These are phyloP conservation scores for Conus ventricosus DNA, from an alignment of 1,140 invertebrate genomes.

Conservation along the genomic window DNA sequence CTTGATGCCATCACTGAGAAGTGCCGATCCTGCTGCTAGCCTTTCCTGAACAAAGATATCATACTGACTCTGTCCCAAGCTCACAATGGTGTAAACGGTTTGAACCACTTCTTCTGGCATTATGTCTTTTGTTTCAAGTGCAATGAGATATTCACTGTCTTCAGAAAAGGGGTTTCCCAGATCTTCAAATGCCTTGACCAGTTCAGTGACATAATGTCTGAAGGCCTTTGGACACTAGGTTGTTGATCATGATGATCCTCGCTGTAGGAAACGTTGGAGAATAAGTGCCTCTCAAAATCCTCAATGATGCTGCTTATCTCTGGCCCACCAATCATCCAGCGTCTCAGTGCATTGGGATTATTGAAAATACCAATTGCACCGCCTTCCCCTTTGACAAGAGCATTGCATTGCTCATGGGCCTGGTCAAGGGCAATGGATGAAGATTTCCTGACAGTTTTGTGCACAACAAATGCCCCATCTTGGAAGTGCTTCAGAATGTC, in stretches of 20 bases:
- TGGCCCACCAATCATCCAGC: too few species aligned
- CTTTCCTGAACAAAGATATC: not conserved
- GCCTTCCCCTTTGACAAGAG: slow-evolving; percentile 51
- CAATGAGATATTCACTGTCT: not conserved
- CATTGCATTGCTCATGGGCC: slow-evolving; percentile 59
- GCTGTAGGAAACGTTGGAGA: too few species aligned
- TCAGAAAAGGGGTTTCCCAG: too few species aligned
- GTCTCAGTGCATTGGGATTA: not conserved
- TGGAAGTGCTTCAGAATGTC: not conserved
- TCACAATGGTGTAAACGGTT: not conserved
- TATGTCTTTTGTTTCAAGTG: not conserved
- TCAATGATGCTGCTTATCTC: too few species aligned
- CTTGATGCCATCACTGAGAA: not conserved
- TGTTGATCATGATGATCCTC: too few species aligned
- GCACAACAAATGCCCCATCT: not conserved
- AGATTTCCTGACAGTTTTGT: slow-evolving; percentile 35
- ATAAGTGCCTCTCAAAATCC: too few species aligned
- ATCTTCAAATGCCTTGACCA: too few species aligned
- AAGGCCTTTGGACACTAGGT: too few species aligned
- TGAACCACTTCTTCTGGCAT: not conserved
- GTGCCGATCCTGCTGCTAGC: not conserved
- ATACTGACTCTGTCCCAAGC: not conserved
- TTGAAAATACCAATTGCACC: slow-evolving; percentile 24
- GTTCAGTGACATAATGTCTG: too few species aligned
- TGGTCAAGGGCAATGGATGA: slow-evolving; percentile 27